Base-by-base conservation (phyloP, 2,113 vertebrate genomes). In the Ochotona curzoniae region DNA sequence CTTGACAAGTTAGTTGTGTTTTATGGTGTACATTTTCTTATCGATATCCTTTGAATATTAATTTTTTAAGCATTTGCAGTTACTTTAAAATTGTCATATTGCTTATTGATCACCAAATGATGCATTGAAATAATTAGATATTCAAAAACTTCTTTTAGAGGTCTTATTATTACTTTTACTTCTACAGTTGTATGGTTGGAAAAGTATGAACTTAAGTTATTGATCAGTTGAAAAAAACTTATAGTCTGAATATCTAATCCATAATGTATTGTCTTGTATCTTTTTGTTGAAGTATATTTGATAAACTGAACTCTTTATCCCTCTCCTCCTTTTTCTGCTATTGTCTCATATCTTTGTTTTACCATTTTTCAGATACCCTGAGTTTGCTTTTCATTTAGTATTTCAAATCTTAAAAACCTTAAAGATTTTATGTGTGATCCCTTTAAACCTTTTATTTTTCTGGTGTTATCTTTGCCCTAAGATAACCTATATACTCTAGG, bases 41-140 rank as follows among this genome's bases (percentile, higher is more conserved):
- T 95, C 93, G 91, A 93, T 97, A 63, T 95, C 51, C 75, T 91
- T 80, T 87, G 81, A 95, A 71, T 94, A 82, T 95, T 96, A 97
- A 96, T 96, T 71, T 95, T 64, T 95, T 93, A 90, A 89, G 84
- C 69, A 63, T 83, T 44, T 91, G 64, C 71, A 93, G 90, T 78
- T 84, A 32, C 38, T 87, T 94, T 79, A 87, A 95, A 93, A 86
- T 90, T 82, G 20, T 96, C 70, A 90, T 9, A 18, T 74, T 90
- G 79, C 54, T 93, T 89, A 91, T 78, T 96, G 93, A 83, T 94
- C 63, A 86, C 81, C 89, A 84, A 94, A 83, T 93, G 93, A 93
- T 54, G 70, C 82, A 82, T 85, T 89, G 49, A 28, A 78, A 49
- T 71, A 82, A 92, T 92, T 94, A 91, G 73, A 83, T 90, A 81